These are phyloP conservation scores for Drosophila nebulosa DNA, from an alignment of 1,140 invertebrate species.

Conservation along the genomic window DNA sequence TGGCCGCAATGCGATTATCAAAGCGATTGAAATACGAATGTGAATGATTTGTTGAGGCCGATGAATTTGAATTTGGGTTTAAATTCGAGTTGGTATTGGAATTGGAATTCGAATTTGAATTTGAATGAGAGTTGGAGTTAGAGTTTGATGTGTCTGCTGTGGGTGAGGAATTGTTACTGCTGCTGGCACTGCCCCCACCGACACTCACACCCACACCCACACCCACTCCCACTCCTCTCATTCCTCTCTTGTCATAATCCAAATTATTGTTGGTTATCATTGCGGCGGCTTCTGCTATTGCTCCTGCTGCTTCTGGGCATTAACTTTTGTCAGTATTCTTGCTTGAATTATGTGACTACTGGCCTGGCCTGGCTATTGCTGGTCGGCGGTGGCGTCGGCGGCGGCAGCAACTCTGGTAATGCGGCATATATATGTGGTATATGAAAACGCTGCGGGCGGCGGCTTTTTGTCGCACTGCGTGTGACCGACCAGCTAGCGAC, in stretches of 20 bases:
- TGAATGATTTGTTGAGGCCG: slow-evolving; percentile 30
- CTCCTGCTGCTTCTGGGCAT: slow-evolving; percentile 59
- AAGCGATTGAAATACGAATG: slow-evolving; percentile 73
- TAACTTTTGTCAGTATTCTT: slow-evolving; percentile 73
- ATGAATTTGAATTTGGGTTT: slow-evolving; percentile 19
- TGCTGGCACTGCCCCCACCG: slow-evolving; percentile 50
- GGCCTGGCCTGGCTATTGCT: too few relatives aligned
- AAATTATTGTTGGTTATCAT: slow-evolving; percentile 81
- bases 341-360: slow-evolving; percentile 65
- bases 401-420: not conserved
- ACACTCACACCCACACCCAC: not conserved
- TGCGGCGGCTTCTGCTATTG: slow-evolving; percentile 29
- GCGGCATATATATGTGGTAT: slow-evolving; percentile 27
- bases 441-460: slow-evolving; percentile 76
- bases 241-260: slow-evolving; percentile 71
- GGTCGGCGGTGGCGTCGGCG: not conserved
- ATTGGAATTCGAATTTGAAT: slow-evolving; percentile 3
- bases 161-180: slow-evolving; percentile 69
- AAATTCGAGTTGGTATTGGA: not conserved
- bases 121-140: slow-evolving; percentile 29
- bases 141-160: slow-evolving; percentile 52
- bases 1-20: slow-evolving; percentile 75
- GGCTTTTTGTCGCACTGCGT: slow-evolving; percentile 73
- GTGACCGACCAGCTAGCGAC: slow-evolving; percentile 43
- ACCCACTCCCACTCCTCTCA: slow-evolving; percentile 12